phyloP scores from a whole-genome alignment of 1,140 invertebrate species.

The Drosophila littoralis region DNA sequence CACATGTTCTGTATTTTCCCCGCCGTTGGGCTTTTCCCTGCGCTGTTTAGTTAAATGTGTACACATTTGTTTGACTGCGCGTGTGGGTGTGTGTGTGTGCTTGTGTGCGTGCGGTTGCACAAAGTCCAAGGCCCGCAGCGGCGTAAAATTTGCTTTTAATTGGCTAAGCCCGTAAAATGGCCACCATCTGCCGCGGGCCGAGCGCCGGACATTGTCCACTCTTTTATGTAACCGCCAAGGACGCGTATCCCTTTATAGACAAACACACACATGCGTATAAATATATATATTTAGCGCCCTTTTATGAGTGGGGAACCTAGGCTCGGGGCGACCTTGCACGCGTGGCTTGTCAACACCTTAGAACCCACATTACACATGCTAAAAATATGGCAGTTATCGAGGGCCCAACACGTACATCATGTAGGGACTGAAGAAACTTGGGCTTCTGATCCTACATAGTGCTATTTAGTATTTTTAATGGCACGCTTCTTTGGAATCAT shows the following conservation, averaged over 20 bases:
- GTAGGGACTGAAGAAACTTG: background rate
- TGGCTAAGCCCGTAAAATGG: slow-evolving; percentile 58
- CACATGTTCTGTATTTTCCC: slow-evolving; percentile 40
- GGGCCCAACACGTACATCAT: background rate
- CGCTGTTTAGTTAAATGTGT: slow-evolving; percentile 22
- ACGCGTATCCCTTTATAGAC: slow-evolving; percentile 40
- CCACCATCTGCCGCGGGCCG: slow-evolving; percentile 10
- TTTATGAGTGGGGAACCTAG: slow-evolving; percentile 24
- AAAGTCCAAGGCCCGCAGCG: slow-evolving; percentile 35
- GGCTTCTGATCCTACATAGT: background rate
- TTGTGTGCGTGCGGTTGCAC: slow-evolving; percentile 17
- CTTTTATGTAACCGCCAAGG: slow-evolving; percentile 26
- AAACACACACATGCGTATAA: background rate
- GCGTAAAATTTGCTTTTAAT: slow-evolving; percentile 74
- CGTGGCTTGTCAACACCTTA: slow-evolving; percentile 49
- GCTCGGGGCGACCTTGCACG: slow-evolving; percentile 23
- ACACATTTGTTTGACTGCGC: slow-evolving; percentile 7
- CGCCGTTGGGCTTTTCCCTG: slow-evolving; percentile 26
- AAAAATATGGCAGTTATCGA: slow-evolving; percentile 12
- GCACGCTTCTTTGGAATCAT: background rate
- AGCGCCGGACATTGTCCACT: slow-evolving; percentile 19
- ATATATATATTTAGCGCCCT: slow-evolving; percentile 66
- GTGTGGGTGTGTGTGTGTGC: background rate
- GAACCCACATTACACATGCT: slow-evolving; percentile 42
- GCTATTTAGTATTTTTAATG: too few species aligned